These are phyloP conservation scores for Notoglanidium macrostoma DNA, from an alignment of 2,797 vertebrate species.

Conservation along the genomic window DNA sequence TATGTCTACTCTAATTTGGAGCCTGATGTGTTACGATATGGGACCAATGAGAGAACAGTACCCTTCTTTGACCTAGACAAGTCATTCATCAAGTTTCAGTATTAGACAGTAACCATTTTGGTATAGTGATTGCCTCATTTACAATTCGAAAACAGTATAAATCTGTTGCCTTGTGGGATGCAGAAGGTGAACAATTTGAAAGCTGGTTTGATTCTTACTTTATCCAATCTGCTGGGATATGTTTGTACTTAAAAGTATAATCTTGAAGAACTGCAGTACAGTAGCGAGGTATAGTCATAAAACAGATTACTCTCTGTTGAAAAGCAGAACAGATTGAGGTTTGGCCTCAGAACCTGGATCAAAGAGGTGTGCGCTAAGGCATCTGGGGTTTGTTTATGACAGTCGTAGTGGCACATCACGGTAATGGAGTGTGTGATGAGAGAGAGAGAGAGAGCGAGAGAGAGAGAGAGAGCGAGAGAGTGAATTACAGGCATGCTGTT, in stretches of 20 bases:
- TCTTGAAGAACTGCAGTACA: not conserved
- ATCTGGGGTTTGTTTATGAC: constrained; percentile 80
- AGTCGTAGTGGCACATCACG: constrained; percentile 79
- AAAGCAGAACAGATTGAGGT: constrained; percentile 43
- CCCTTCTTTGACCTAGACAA: constrained; percentile 20
- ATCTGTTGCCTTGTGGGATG: not conserved
- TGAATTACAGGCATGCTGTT: constrained; percentile 74
- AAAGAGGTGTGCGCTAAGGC: constrained; percentile 66
- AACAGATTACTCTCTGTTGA: constrained; percentile 23
- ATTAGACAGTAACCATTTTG: not conserved
- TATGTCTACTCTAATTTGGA: not conserved
- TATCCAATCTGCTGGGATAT: not conserved
- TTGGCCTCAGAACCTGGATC: constrained; percentile 55
- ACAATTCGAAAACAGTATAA: constrained; percentile 1
- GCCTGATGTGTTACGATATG: not conserved
- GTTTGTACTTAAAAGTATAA: constrained; percentile 11
- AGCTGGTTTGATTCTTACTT: not conserved
- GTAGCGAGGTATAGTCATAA: constrained; percentile 10
- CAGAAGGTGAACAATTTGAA: not conserved
- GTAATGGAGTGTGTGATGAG: constrained; percentile 78
- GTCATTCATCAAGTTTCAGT: constrained; percentile 26
- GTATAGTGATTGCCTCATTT: constrained; percentile 15
- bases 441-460: constrained; percentile 71
- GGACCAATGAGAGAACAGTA: constrained; percentile 16
- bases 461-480: constrained; percentile 67